phyloP scores from a whole-genome alignment of 1,140 invertebrate genomes.

The Dinothrombium tinctorium region DNA sequence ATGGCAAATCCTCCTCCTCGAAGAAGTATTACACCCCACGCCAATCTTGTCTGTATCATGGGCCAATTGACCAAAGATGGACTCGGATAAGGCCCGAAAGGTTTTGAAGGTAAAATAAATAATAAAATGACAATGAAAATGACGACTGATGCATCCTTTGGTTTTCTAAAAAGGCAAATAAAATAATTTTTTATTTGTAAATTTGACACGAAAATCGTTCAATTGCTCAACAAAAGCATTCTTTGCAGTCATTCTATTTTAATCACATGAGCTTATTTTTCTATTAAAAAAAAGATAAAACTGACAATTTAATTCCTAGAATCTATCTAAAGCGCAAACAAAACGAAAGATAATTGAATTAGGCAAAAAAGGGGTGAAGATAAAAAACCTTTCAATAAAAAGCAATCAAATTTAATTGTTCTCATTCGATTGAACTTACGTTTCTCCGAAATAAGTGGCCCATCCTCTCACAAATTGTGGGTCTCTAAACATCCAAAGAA shows the following conservation, averaged over 20 bases:
- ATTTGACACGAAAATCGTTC: background rate
- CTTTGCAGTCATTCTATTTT: too few species aligned
- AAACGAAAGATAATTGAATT: too few species aligned
- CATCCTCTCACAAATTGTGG: constrained; percentile 30
- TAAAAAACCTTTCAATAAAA: too few species aligned
- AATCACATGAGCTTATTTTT: too few species aligned
- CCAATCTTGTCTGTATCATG: constrained; percentile 21
- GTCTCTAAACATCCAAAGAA: constrained; percentile 29
- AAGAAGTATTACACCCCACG: constrained; percentile 26
- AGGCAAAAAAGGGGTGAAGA: too few species aligned
- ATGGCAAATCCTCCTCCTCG: constrained; percentile 61
- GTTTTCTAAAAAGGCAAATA: constrained; percentile 6
- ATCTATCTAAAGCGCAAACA: too few species aligned
- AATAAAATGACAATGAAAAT: constrained; percentile 50
- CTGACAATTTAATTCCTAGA: too few species aligned
- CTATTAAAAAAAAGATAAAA: too few species aligned
- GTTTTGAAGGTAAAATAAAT: constrained; percentile 49
- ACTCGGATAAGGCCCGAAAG: constrained; percentile 17
- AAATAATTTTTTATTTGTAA: background rate
- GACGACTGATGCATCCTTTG: constrained; percentile 49
- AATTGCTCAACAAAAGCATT: too few species aligned
- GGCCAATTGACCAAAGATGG: constrained; percentile 20
- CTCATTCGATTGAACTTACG: constrained; percentile 7
- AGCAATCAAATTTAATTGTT: too few species aligned
- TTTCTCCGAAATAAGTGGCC: constrained; percentile 21